Evolutionary conservation across 2,113 vertebrate species (phyloP).

Genomic region (Dicerorhinus sumatrensis): DNA sequence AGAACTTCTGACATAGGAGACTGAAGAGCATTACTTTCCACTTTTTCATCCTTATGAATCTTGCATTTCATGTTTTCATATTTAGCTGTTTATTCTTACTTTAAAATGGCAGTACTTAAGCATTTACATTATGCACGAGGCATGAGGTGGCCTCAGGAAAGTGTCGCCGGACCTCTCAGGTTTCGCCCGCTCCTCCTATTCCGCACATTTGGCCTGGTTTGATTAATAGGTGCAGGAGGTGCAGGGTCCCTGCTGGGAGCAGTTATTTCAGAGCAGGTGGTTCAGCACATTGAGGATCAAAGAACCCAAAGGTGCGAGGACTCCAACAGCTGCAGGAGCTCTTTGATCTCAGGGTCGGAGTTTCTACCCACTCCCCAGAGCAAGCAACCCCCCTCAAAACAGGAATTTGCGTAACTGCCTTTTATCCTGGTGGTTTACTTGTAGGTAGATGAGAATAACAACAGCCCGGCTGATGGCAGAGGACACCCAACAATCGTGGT

Average conservation of each 20-base stretch:
- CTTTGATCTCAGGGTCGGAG: constrained; percentile 50
- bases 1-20: background rate
- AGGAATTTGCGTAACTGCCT: background rate
- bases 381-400: background rate
- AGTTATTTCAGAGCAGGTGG: constrained; percentile 62
- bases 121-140: background rate
- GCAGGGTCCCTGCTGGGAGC: background rate
- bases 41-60: background rate
- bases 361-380: constrained; percentile 30
- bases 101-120: background rate
- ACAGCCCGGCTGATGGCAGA: background rate
- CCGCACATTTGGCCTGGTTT: background rate
- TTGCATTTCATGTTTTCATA: background rate
- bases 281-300: constrained; percentile 53
- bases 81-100: background rate
- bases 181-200: background rate
- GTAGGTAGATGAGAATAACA: background rate
- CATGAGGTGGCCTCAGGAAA: background rate
- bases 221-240: constrained; percentile 12
- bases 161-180: rapidly evolving
- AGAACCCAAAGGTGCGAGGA: constrained; percentile 35
- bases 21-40: background rate
- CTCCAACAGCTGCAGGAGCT: background rate
- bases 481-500: too few relatives aligned
- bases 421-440: constrained; percentile 1